phyloP scores from a whole-genome alignment of 2,797 vertebrate genomes.

The Paramormyrops hopkinsi region DNA sequence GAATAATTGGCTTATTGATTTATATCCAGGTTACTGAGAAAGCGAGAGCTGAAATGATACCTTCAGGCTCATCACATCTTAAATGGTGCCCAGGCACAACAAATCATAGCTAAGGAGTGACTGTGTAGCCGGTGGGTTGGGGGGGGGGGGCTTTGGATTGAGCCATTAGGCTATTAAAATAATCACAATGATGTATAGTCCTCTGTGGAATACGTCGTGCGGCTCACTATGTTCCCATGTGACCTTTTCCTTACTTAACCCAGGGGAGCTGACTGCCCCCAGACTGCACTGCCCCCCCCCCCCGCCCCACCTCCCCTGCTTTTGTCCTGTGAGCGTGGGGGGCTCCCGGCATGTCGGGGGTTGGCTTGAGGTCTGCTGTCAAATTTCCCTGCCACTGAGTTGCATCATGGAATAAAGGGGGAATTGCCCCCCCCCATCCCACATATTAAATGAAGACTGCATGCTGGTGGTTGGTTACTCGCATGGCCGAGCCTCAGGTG shows the following conservation, averaged over 20 bases:
- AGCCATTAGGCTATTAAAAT: conserved; percentile 44
- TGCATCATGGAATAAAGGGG: neutral
- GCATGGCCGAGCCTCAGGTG: neutral
- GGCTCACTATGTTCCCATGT: conserved; percentile 26
- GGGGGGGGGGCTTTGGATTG: conserved; percentile 15
- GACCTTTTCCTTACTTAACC: conserved; percentile 24
- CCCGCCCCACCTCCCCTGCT: conserved; percentile 23
- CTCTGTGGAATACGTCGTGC: conserved; percentile 38
- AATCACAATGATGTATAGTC: conserved; percentile 43
- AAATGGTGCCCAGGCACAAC: neutral
- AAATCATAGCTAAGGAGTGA: neutral
- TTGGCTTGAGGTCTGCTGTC: neutral
- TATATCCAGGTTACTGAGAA: neutral
- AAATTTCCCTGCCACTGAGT: neutral
- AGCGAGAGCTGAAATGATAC: conserved; percentile 9
- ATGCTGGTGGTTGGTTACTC: neutral
- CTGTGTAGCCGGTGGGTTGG: neutral
- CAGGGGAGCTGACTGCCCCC: conserved; percentile 13
- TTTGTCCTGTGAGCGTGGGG: conserved; percentile 24
- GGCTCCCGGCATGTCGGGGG: neutral
- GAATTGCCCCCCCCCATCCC: neutral
- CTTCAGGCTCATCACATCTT: neutral
- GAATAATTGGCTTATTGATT: conserved; percentile 7
- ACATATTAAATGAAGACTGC: neutral
- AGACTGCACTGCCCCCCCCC: conserved; percentile 18